Percentiles rank a stretch among this genome's conserved stretches.
phyloP scores from a whole-genome alignment of 2,797 vertebrate species.

The Lepidocolaptes lacrymiger region DNA sequence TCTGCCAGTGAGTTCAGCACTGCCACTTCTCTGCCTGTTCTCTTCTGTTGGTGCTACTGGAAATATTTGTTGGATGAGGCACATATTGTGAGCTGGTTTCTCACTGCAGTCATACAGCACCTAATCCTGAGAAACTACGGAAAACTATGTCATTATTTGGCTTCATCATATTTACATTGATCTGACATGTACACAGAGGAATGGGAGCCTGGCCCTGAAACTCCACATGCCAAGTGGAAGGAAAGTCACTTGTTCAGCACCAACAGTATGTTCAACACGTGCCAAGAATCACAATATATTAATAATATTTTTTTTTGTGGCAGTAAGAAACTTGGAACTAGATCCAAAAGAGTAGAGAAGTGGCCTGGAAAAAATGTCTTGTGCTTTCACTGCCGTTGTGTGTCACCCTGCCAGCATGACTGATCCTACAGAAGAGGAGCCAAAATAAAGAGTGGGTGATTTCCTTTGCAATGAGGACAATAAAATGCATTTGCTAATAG shows the following conservation, averaged over 20 bases:
- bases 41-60: neutral
- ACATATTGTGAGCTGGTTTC: neutral
- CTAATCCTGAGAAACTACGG: neutral
- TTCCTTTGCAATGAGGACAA: constrained; percentile 1
- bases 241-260: neutral
- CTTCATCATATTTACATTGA: neutral
- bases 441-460: constrained; percentile 35
- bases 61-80: neutral
- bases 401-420: constrained; percentile 8
- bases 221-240: neutral
- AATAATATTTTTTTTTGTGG: constrained; percentile 37
- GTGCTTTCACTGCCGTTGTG: neutral
- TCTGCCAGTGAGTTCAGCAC: neutral
- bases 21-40: neutral
- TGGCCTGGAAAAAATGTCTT: constrained; percentile 18
- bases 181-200: neutral
- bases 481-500: constrained; percentile 2
- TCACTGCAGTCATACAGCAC: neutral
- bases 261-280: neutral
- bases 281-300: constrained; percentile 56
- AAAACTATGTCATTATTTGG: neutral
- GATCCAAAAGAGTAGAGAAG: constrained; percentile 2
- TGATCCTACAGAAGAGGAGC: constrained; percentile 5
- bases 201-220: neutral
- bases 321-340: neutral